phyloP scores from a whole-genome alignment of 2,113 vertebrate species.

The Petroica traversi region DNA sequence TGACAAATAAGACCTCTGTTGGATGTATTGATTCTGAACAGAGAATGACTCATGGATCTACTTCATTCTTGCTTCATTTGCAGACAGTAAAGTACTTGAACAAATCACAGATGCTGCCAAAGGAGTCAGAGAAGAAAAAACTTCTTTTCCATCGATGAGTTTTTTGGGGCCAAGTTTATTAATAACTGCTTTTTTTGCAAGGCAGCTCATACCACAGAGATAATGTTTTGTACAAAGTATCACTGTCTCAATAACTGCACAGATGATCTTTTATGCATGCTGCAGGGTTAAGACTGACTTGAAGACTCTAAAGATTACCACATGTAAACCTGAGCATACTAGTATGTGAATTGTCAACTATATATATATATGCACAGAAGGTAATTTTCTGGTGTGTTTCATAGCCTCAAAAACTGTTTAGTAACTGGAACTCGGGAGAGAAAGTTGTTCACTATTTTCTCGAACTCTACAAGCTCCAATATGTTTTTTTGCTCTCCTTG shows the following conservation, averaged over 20 bases:
- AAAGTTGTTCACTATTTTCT: background rate
- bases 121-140: conserved; percentile 10
- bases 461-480: background rate
- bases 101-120: conserved; percentile 57
- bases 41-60: conserved; percentile 58
- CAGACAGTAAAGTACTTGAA: conserved; percentile 23
- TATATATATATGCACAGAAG: background rate
- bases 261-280: background rate
- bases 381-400: background rate
- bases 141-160: background rate
- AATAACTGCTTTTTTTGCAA: background rate
- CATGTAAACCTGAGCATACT: background rate
- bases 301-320: background rate
- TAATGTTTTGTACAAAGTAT: background rate
- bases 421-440: fast-evolving
- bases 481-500: fast-evolving
- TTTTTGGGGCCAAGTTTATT: background rate
- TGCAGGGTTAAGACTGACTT: background rate
- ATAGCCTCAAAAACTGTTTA: background rate
- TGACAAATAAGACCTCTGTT: conserved; percentile 58
- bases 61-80: conserved; percentile 51
- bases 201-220: background rate
- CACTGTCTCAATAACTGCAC: background rate
- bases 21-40: conserved; percentile 51
- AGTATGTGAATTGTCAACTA: background rate